Percentiles rank a stretch among this genome's conserved stretches.
These are phyloP conservation scores for Zelleria hepariella DNA, from an alignment of 2,888 invertebrate genomes.

Conservation along the genomic window DNA sequence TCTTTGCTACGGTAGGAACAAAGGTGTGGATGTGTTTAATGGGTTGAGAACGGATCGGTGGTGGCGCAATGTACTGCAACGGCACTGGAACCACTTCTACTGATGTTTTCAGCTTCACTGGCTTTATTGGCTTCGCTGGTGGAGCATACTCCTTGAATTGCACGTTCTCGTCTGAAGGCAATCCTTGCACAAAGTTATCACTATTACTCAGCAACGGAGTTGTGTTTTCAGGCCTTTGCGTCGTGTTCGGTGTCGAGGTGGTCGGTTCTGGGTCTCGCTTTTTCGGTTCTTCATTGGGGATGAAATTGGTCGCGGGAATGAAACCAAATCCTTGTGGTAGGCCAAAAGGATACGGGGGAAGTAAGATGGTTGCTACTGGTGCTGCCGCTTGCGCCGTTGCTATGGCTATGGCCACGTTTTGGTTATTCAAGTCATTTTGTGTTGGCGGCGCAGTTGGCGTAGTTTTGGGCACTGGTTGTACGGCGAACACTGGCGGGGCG, in stretches of 20 bases:
- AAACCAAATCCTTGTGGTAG: slow-evolving; percentile 48
- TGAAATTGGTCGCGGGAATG: slow-evolving; percentile 28
- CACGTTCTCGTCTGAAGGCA: slow-evolving; percentile 46
- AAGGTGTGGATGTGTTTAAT: slow-evolving; percentile 40
- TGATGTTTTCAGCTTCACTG: slow-evolving; percentile 44
- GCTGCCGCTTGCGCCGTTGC: slow-evolving; percentile 60
- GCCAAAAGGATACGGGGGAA: slow-evolving; percentile 60
- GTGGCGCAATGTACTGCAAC: slow-evolving; percentile 54
- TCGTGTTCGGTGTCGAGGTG: slow-evolving; percentile 22
- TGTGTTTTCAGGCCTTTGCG: slow-evolving; percentile 35
- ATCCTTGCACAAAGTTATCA: slow-evolving; percentile 48
- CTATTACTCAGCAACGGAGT: slow-evolving; percentile 44
- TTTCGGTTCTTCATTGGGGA: slow-evolving; percentile 27
- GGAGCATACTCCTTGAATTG: slow-evolving; percentile 41
- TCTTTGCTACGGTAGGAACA: slow-evolving; percentile 41
- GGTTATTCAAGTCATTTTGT: slow-evolving; percentile 13
- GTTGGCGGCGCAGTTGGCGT: neutral
- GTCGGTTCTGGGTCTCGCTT: slow-evolving; percentile 26
- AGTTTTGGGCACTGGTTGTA: neutral
- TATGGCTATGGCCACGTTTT: slow-evolving; percentile 55
- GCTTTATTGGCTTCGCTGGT: slow-evolving; percentile 21
- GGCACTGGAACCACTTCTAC: slow-evolving; percentile 60
- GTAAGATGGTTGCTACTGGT: slow-evolving; percentile 54
- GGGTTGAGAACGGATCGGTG: slow-evolving; percentile 23
- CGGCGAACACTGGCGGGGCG: neutral